Percentiles rank a stretch among this genome's conserved stretches.
These are phyloP conservation scores for Amaurobius ferox DNA, from an alignment of 2,888 invertebrate species.

Conservation along the genomic window DNA sequence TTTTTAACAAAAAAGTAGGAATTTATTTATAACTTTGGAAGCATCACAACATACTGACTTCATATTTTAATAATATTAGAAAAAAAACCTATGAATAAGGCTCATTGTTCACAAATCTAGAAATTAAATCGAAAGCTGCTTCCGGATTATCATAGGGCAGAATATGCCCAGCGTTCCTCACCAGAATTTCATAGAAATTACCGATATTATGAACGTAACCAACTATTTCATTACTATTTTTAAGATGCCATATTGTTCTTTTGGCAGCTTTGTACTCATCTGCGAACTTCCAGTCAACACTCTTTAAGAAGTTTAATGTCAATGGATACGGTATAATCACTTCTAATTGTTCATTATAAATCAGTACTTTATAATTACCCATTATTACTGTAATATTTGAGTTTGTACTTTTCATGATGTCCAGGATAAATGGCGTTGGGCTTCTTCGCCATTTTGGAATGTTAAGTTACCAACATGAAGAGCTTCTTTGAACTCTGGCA, in stretches of 20 bases:
- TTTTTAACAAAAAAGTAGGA: too few species aligned
- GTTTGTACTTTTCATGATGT: conserved; percentile 89
- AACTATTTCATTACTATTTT: conserved; percentile 80
- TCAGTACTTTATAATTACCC: conserved; percentile 77
- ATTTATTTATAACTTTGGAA: too few species aligned
- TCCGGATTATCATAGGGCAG: conserved; percentile 88
- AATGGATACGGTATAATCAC: conserved; percentile 92
- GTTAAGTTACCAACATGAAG: conserved; percentile 90
- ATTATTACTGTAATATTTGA: conserved; percentile 77
- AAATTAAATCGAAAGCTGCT: conserved; percentile 82
- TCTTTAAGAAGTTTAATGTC: conserved; percentile 86
- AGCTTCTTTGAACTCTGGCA: conserved; percentile 82
- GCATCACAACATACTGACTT: too few species aligned
- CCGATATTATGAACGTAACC: conserved; percentile 86
- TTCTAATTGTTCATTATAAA: conserved; percentile 93
- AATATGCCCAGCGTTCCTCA: conserved; percentile 89
- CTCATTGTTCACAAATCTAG: neutral
- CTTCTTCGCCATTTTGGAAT: conserved; percentile 81
- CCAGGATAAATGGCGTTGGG: conserved; percentile 85
- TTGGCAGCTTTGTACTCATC: conserved; percentile 83
- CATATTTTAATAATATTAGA: too few species aligned
- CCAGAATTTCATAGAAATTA: conserved; percentile 85
- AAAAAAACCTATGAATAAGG: neutral
- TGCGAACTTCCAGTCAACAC: conserved; percentile 84
- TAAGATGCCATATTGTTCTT: conserved; percentile 72